These are phyloP conservation scores for Elysia crispata DNA, from an alignment of 2,888 invertebrate genomes.

Conservation along the genomic window DNA sequence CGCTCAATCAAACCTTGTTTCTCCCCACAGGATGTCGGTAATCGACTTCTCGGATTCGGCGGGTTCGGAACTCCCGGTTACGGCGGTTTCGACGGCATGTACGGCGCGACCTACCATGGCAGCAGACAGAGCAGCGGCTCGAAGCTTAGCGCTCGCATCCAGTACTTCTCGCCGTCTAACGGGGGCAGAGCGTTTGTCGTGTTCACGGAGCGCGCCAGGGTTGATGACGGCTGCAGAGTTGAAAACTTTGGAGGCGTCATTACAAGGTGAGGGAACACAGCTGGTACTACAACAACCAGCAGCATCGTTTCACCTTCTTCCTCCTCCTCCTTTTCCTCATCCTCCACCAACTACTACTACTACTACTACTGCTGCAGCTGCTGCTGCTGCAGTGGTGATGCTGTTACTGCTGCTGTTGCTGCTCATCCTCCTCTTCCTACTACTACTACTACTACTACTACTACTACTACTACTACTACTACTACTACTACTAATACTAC, in stretches of 20 bases:
- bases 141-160: slow-evolving; percentile 1
- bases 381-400: too few relatives aligned
- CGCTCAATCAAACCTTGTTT: too few relatives aligned
- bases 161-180: not conserved
- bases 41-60: not conserved
- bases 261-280: not conserved
- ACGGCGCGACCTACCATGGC: not conserved
- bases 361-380: too few relatives aligned
- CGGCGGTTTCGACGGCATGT: not conserved
- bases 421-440: too few relatives aligned
- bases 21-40: not conserved
- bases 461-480: too few relatives aligned
- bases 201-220: slow-evolving; percentile 15
- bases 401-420: too few relatives aligned
- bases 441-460: too few relatives aligned
- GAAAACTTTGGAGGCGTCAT: slow-evolving; percentile 20
- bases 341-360: too few relatives aligned
- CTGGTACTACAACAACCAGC: too few relatives aligned
- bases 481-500: too few relatives aligned
- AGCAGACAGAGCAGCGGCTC: not conserved
- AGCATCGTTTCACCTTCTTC: too few relatives aligned
- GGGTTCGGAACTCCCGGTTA: not conserved
- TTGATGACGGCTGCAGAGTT: slow-evolving; percentile 11
- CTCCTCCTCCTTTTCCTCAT: too few relatives aligned
- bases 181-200: slow-evolving; percentile 23